Conservation (phyloP, 2,797 vertebrate species). For the Coregonus ussuriensis region DNA sequence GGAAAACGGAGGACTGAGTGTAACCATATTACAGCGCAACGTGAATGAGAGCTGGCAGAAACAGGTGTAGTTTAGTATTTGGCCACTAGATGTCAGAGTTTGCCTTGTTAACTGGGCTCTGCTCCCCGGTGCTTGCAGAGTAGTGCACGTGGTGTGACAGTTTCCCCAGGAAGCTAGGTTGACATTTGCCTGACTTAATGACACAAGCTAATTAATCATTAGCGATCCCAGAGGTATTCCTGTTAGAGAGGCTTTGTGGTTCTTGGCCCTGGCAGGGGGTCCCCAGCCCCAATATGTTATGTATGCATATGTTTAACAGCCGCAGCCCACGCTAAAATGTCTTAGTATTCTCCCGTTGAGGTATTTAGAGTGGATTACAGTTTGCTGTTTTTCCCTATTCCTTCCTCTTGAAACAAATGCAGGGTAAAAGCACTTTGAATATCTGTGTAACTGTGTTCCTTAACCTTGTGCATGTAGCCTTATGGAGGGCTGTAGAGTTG, state of each 20-base stretch:
- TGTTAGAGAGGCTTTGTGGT: constrained; percentile 89
- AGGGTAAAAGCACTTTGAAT: constrained; percentile 37
- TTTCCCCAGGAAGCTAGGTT: constrained; percentile 90
- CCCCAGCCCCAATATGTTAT: constrained; percentile 85
- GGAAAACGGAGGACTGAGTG: no score
- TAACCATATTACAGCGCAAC: no score
- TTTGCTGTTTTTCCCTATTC: constrained; percentile 55
- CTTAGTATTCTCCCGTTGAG: constrained; percentile 70
- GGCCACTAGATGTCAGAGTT: constrained; percentile 92
- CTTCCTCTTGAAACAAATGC: constrained; percentile 54
- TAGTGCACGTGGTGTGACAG: constrained; percentile 83
- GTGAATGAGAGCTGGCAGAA: background rate
- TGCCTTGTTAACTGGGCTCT: constrained; percentile 66
- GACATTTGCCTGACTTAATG: constrained; percentile 98
- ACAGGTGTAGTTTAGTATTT: constrained; percentile 50
- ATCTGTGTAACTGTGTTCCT: constrained; percentile 13
- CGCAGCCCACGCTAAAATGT: constrained; percentile 77
- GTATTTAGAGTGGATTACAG: constrained; percentile 67
- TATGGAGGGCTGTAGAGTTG: background rate
- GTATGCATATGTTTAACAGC: constrained; percentile 74
- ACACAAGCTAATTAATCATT: constrained; percentile 99
- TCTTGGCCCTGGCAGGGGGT: constrained; percentile 86
- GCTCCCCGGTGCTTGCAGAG: constrained; percentile 63
- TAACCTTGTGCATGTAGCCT: constrained; percentile 26
- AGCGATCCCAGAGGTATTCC: constrained; percentile 93